Conservation (phyloP, 2,113 vertebrate genomes). For the Hassar affinis region DNA sequence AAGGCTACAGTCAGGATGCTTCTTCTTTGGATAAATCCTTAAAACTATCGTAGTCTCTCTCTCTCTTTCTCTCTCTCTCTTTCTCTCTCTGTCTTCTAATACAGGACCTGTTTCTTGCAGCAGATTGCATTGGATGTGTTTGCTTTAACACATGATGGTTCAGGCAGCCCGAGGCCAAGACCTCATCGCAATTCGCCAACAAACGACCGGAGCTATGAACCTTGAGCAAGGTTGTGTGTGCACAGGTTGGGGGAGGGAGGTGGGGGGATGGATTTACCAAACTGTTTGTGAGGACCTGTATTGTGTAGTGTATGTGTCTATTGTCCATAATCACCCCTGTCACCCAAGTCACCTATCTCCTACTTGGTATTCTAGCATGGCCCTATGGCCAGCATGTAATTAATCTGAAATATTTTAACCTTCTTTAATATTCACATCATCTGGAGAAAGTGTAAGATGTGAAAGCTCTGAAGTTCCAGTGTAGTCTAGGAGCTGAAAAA, state of each 20-base stretch:
- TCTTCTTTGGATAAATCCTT: neutral
- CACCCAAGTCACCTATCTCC: neutral
- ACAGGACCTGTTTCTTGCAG: constrained; percentile 14
- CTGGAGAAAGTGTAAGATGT: neutral
- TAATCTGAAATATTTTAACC: constrained; percentile 18
- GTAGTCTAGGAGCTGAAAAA: neutral
- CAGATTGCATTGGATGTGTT: constrained; percentile 5
- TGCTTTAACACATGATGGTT: constrained; percentile 3
- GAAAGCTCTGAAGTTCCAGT: neutral
- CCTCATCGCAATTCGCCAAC: neutral
- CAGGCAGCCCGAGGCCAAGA: constrained; percentile 17
- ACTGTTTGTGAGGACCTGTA: neutral
- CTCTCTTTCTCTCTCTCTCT: neutral
- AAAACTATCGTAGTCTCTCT: neutral
- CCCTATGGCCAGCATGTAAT: neutral
- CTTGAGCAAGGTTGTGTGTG: neutral
- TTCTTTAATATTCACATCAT: neutral
- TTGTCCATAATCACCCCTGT: neutral
- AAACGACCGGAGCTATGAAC: neutral
- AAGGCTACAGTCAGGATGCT: neutral
- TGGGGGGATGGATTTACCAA: neutral
- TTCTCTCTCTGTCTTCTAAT: neutral
- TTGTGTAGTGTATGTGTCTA: neutral
- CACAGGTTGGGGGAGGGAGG: no score
- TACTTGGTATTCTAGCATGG: constrained; percentile 7